A percentile compares a stretch with the other conserved stretches of the same genome.
These are phyloP conservation scores for Austrolebias charrua DNA, from an alignment of 2,797 vertebrate species.

Conservation along the genomic window DNA sequence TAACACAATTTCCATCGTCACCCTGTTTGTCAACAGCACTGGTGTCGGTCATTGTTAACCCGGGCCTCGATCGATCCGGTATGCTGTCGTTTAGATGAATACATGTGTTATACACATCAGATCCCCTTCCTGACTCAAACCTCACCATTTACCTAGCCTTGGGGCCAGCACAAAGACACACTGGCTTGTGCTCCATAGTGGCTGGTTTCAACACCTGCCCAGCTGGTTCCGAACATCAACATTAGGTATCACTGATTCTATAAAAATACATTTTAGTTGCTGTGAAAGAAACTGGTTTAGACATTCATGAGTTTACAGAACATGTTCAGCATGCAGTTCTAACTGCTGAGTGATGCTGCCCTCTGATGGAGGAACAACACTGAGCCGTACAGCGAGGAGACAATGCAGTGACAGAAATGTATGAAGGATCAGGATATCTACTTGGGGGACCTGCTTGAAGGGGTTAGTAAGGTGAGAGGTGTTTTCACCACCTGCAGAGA, in stretches of 20 bases:
- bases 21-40: too few relatives aligned
- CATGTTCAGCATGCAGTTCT: not conserved
- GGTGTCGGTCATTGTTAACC: too few relatives aligned
- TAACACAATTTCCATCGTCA: too few relatives aligned
- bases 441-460: not conserved
- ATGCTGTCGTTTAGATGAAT: too few relatives aligned
- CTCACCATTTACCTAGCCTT: too few relatives aligned
- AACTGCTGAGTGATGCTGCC: constrained; percentile 35
- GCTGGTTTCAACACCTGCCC: too few relatives aligned
- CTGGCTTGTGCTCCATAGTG: too few relatives aligned
- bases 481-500: constrained; percentile 10
- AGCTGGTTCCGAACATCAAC: not conserved
- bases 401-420: not conserved
- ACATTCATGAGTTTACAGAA: not conserved
- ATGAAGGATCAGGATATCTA: constrained; percentile 1
- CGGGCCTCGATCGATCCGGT: too few relatives aligned
- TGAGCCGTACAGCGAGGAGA: not conserved
- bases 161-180: too few relatives aligned
- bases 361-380: constrained; percentile 41
- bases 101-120: too few relatives aligned
- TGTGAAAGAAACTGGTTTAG: not conserved
- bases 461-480: constrained; percentile 11
- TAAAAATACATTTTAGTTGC: not conserved
- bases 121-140: too few relatives aligned
- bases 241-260: not conserved